Percentiles rank a stretch among this genome's conserved stretches.
phyloP scores from a whole-genome alignment of 2,113 vertebrate genomes.

The Etheostoma cragini region DNA sequence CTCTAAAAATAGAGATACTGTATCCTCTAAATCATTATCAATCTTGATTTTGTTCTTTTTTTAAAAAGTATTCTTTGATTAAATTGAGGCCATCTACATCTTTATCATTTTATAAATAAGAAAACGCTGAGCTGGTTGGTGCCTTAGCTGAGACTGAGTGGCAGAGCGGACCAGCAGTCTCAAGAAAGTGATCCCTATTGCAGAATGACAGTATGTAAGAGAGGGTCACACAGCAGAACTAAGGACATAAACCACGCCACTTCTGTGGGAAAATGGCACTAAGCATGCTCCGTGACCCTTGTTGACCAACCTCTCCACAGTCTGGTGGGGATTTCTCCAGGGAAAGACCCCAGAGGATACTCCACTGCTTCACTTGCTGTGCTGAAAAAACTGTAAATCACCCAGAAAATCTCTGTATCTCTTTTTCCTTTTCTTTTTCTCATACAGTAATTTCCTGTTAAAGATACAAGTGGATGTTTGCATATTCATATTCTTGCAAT shows the following conservation, averaged over 20 bases:
- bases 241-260: conserved; percentile 55
- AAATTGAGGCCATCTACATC: not conserved
- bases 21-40: not conserved
- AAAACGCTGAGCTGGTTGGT: conserved; percentile 10
- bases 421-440: conserved; percentile 26
- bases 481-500: too few species aligned
- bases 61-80: not conserved
- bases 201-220: conserved; percentile 72
- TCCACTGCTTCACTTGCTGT: conserved; percentile 53
- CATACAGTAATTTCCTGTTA: conserved; percentile 24
- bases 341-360: conserved; percentile 58
- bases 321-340: conserved; percentile 62
- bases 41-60: not conserved
- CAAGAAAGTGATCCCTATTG: conserved; percentile 54
- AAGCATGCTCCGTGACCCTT: conserved; percentile 78
- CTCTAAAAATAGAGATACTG: conserved; percentile 25
- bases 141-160: not conserved
- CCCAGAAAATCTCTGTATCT: conserved; percentile 6
- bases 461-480: not conserved
- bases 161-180: conserved; percentile 18
- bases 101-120: conserved; percentile 5
- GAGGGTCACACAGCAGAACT: conserved; percentile 66
- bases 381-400: conserved; percentile 51
- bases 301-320: conserved; percentile 55
- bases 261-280: conserved; percentile 81